These are phyloP conservation scores for Drosophila kuntzei DNA, from an alignment of 2,888 invertebrate genomes.

Conservation along the genomic window DNA sequence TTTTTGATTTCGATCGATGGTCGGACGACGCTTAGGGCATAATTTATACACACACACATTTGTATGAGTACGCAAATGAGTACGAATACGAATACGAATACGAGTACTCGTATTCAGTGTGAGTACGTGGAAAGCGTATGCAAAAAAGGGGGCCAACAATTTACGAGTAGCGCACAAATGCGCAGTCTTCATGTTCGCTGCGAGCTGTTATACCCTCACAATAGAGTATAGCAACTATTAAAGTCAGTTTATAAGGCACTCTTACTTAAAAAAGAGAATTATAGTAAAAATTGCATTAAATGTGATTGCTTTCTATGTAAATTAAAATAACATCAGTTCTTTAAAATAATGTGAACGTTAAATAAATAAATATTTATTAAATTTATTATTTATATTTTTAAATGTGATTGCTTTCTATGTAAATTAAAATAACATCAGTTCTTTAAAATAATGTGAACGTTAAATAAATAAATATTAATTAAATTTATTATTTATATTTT, in stretches of 20 bases:
- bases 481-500: no score
- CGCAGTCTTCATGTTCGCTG: constrained; percentile 64
- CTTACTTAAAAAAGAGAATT: no score
- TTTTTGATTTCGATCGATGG: constrained; percentile 82
- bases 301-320: no score
- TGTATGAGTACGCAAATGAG: constrained; percentile 11
- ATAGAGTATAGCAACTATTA: constrained; percentile 1
- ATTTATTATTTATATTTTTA: no score
- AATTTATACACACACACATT: constrained; percentile 48
- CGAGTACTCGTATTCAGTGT: constrained; percentile 1
- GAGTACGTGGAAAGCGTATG: constrained; percentile 48
- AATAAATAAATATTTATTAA: no score
- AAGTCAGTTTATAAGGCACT: background rate
- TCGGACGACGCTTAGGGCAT: constrained; percentile 50
- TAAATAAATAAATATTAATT: no score
- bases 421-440: no score
- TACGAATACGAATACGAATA: constrained; percentile 8
- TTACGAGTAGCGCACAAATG: constrained; percentile 68
- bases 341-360: no score
- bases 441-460: no score
- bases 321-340: no score
- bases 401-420: no score
- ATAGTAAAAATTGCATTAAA: no score
- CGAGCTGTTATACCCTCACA: constrained; percentile 20
- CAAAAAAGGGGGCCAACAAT: constrained; percentile 63